Conservation (phyloP, 2,113 vertebrate species). For the Lepisosteus oculatus region DNA sequence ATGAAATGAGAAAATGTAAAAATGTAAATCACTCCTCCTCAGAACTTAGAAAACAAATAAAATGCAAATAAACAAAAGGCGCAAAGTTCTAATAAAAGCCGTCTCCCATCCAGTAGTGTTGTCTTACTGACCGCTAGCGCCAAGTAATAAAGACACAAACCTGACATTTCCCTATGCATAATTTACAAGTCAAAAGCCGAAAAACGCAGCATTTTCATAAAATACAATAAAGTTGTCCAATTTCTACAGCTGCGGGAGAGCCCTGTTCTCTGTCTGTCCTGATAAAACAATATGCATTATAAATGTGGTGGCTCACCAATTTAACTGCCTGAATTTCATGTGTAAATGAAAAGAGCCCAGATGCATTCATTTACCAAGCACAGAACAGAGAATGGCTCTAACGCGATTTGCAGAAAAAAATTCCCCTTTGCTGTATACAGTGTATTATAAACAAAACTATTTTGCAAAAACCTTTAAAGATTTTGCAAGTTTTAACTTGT, state of each 20-base stretch:
- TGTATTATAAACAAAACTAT: no score
- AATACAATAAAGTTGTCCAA: constrained; percentile 65
- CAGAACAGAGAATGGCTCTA: constrained; percentile 2
- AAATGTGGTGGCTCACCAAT: constrained; percentile 13
- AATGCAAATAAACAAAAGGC: constrained; percentile 22
- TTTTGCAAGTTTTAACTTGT: no score
- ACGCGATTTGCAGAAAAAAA: background rate
- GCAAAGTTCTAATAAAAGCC: constrained; percentile 7
- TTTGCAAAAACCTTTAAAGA: no score
- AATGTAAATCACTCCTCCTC: background rate
- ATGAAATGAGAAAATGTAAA: background rate
- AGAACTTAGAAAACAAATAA: constrained; percentile 2
- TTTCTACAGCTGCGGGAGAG: constrained; percentile 57
- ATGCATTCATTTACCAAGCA: constrained; percentile 15
- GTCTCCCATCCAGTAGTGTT: background rate
- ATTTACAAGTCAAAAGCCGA: constrained; percentile 67
- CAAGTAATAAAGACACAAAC: constrained; percentile 32
- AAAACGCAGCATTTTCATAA: constrained; percentile 68
- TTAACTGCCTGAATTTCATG: background rate
- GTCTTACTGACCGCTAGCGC: constrained; percentile 13
- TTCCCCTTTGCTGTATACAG: no score
- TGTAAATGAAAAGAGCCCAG: constrained; percentile 8
- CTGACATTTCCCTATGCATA: constrained; percentile 61
- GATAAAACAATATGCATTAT: constrained; percentile 16
- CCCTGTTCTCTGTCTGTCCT: background rate